Percentiles rank a stretch among this genome's conserved stretches.
Evolutionary conservation across 2,797 vertebrate genomes (phyloP).

Genomic region (Nyctibius grandis): DNA sequence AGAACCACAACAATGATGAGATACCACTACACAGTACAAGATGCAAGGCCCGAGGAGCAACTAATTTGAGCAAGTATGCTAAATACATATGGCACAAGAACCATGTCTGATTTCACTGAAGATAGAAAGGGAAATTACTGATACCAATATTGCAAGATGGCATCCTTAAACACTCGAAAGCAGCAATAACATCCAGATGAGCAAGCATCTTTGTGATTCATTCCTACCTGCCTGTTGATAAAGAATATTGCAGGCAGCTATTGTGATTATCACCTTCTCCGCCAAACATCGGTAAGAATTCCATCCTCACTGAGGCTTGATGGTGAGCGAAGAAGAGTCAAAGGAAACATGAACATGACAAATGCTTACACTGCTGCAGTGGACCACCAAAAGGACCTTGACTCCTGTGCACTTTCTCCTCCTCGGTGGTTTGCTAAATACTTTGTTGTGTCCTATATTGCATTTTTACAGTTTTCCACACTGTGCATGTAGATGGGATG

Average conservation of each 20-base stretch:
- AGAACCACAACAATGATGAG: not conserved
- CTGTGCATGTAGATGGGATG: not conserved
- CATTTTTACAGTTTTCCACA: not conserved
- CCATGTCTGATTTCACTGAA: constrained; percentile 9
- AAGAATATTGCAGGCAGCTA: not conserved
- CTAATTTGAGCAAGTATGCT: not conserved
- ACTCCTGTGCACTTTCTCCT: not conserved
- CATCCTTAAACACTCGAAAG: constrained; percentile 31
- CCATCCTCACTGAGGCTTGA: not conserved
- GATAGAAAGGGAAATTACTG: constrained; percentile 47
- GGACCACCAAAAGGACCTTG: not conserved
- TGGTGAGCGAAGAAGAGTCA: not conserved
- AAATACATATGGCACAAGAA: not conserved
- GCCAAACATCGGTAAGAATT: not conserved
- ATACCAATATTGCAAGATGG: constrained; percentile 19
- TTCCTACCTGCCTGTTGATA: constrained; percentile 15
- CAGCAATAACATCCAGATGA: constrained; percentile 29
- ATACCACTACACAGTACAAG: not conserved
- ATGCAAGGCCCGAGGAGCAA: not conserved
- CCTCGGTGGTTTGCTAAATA: not conserved
- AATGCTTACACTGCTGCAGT: not conserved
- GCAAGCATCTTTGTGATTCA: constrained; percentile 46
- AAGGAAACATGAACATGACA: not conserved
- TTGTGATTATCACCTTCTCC: constrained; percentile 11
- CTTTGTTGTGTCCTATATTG: not conserved